These are phyloP conservation scores for Ceuthmochares aereus DNA, from an alignment of 2,113 vertebrate species.

Conservation along the genomic window DNA sequence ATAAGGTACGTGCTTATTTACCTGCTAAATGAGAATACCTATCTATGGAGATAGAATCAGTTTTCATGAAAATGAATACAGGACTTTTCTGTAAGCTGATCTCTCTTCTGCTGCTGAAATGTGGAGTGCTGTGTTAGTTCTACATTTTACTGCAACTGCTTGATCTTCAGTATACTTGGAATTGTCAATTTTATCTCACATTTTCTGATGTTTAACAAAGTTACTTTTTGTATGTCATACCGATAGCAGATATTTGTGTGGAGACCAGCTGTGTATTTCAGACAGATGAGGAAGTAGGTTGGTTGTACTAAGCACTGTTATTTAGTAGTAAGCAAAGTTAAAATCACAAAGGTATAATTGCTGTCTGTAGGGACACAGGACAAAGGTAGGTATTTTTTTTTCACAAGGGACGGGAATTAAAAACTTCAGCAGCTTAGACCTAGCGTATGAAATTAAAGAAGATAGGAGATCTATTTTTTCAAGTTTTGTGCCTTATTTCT, in stretches of 20 bases:
- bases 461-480: background rate
- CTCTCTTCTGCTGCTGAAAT: background rate
- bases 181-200: background rate
- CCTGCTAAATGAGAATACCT: background rate
- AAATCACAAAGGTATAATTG: background rate
- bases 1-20: constrained; percentile 84
- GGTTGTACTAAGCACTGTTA: background rate
- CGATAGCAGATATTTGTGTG: background rate
- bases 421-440: constrained; percentile 21
- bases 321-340: background rate
- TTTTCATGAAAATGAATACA: background rate
- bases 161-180: background rate
- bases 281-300: background rate
- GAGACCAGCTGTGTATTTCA: background rate
- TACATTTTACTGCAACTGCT: background rate
- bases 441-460: constrained; percentile 12
- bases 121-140: background rate
- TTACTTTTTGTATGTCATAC: background rate
- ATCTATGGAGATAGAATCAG: background rate
- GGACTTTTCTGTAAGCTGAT: background rate
- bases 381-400: background rate
- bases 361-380: background rate
- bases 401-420: constrained; percentile 18
- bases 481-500: background rate
- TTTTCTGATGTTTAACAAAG: background rate